Percentiles rank a stretch among this genome's conserved stretches.
These are phyloP conservation scores for Drosophila neocordata DNA, from an alignment of 1,140 invertebrate species.

Conservation along the genomic window DNA sequence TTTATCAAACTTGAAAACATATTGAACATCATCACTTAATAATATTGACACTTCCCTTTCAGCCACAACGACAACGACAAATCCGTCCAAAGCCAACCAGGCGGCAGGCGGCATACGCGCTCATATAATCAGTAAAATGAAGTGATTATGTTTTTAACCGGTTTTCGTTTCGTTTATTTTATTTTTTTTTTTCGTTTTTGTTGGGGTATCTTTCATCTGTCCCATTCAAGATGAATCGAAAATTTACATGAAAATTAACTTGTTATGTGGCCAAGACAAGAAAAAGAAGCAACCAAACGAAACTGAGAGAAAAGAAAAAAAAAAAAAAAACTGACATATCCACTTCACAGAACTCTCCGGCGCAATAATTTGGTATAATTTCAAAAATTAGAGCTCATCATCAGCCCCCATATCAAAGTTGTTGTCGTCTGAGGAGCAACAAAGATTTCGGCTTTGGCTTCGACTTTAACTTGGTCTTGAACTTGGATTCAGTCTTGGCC, in stretches of 20 bases:
- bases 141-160: slow-evolving; percentile 77
- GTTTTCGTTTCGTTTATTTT: slow-evolving; percentile 48
- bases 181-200: slow-evolving; percentile 20
- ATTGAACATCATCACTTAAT: slow-evolving; percentile 76
- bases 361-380: slow-evolving; percentile 77
- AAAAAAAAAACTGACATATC: slow-evolving; percentile 37
- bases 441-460: too few species aligned
- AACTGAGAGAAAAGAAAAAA: slow-evolving; percentile 31
- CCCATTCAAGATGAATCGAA: slow-evolving; percentile 42
- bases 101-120: slow-evolving; percentile 19
- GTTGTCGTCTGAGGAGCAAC: slow-evolving; percentile 36
- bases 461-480: neutral
- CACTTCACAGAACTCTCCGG: slow-evolving; percentile 38
- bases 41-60: slow-evolving; percentile 72
- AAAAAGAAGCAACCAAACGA: slow-evolving; percentile 20
- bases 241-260: slow-evolving; percentile 81
- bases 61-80: slow-evolving; percentile 21
- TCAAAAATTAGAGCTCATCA: slow-evolving; percentile 79
- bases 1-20: slow-evolving; percentile 69
- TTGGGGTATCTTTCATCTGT: slow-evolving; percentile 28
- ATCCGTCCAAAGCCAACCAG: slow-evolving; percentile 15
- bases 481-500: slow-evolving; percentile 11
- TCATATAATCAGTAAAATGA: slow-evolving; percentile 74
- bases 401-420: slow-evolving; percentile 68
- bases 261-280: slow-evolving; percentile 61